Percentiles rank a stretch among this genome's conserved stretches.
phyloP scores from a whole-genome alignment of 2,888 invertebrate genomes.

The Pterostichus madidus region DNA sequence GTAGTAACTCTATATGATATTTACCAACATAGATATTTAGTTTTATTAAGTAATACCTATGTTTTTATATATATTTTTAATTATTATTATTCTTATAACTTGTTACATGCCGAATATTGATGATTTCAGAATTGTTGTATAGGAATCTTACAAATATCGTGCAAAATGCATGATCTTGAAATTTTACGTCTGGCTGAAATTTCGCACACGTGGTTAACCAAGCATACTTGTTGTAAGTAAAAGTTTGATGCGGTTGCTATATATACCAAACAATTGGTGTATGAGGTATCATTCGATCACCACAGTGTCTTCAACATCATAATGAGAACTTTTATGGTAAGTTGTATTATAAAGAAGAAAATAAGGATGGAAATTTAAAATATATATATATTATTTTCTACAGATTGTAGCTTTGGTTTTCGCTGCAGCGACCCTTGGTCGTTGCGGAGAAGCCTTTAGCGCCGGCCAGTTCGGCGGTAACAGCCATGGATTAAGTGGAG shows the following conservation, averaged over 20 bases:
- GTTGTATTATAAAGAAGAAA: neutral
- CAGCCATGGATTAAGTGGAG: conserved; percentile 1
- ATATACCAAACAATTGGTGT: conserved; percentile 1
- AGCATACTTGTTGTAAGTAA: neutral
- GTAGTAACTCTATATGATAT: too few species aligned
- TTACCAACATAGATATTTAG: too few species aligned
- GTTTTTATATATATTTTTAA: too few species aligned
- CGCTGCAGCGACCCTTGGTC: conserved; percentile 11
- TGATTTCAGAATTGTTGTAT: too few species aligned
- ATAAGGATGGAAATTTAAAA: neutral
- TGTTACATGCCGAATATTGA: too few species aligned
- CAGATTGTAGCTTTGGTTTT: conserved; percentile 13
- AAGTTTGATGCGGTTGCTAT: neutral
- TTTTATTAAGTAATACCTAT: too few species aligned
- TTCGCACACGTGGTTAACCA: neutral
- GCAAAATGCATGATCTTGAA: neutral
- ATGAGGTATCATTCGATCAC: conserved; percentile 25
- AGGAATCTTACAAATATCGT: neutral
- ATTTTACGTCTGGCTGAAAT: neutral
- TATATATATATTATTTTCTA: neutral
- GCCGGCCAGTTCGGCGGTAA: neutral
- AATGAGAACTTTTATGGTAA: conserved; percentile 47
- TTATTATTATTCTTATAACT: too few species aligned
- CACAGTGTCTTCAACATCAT: conserved; percentile 4
- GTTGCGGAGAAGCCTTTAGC: conserved; percentile 44